Evolutionary conservation across 2,113 vertebrate genomes (phyloP).

Genomic region (Cyphomyrus plagiostoma): DNA sequence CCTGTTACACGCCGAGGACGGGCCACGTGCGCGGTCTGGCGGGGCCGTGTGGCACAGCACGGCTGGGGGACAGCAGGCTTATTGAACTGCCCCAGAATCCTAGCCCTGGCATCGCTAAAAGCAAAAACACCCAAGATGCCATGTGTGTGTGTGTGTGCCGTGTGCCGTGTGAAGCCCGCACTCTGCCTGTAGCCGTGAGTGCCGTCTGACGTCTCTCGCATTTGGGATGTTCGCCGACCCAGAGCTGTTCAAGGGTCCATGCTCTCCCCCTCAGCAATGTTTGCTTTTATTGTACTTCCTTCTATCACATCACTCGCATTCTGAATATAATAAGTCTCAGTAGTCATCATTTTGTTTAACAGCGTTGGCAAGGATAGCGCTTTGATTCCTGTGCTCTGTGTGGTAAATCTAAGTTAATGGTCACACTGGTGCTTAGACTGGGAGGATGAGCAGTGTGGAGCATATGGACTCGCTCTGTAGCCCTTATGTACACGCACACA

Average conservation of each 20-base stretch:
- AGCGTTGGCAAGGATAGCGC: background rate
- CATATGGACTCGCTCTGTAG: background rate
- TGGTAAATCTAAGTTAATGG: slow-evolving; percentile 8
- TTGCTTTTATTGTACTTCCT: background rate
- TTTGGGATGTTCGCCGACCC: background rate
- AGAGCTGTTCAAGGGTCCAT: background rate
- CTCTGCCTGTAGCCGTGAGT: background rate
- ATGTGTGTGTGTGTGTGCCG: background rate
- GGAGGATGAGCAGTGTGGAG: background rate
- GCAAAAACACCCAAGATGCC: background rate
- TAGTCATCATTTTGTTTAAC: background rate
- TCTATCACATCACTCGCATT: background rate
- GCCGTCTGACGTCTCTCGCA: background rate
- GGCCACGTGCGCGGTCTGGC: no score
- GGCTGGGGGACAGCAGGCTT: background rate
- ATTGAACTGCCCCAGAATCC: background rate
- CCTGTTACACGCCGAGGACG: background rate
- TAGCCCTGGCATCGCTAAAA: background rate
- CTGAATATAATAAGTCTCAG: background rate
- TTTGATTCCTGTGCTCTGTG: background rate
- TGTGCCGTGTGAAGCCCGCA: background rate
- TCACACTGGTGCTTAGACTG: background rate
- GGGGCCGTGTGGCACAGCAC: background rate
- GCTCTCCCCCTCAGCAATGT: background rate
- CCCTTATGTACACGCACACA: background rate